A percentile compares a stretch with the other conserved stretches of the same genome.
Conservation (phyloP, 2,888 invertebrate species). For the Erebia epiphron region DNA sequence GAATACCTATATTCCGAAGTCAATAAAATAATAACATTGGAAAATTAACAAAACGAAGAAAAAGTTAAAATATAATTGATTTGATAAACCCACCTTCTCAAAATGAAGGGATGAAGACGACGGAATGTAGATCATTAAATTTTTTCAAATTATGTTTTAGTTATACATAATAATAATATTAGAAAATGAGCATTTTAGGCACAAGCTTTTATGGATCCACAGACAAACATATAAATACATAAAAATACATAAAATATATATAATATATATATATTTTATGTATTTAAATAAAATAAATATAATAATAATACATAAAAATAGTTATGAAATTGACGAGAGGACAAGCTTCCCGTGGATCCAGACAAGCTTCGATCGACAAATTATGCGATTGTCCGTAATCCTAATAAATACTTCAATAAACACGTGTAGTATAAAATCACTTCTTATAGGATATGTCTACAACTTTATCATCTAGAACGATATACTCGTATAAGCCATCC, state of each 20-base stretch:
- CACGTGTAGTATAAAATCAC: slow-evolving; percentile 61
- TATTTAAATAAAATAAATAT: too few relatives aligned
- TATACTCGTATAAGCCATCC: slow-evolving; percentile 35
- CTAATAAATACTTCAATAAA: slow-evolving; percentile 35
- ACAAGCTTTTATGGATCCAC: slow-evolving; percentile 28
- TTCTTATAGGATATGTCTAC: slow-evolving; percentile 72
- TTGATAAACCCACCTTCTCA: too few relatives aligned
- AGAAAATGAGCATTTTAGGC: neutral
- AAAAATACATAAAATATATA: too few relatives aligned
- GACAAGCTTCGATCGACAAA: slow-evolving; percentile 25
- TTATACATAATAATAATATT: neutral
- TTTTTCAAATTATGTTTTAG: neutral
- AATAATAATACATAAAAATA: too few relatives aligned
- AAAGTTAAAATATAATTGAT: slow-evolving; percentile 3
- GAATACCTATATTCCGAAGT: neutral
- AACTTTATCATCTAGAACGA: slow-evolving; percentile 58
- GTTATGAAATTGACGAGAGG: slow-evolving; percentile 36
- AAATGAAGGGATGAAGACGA: neutral
- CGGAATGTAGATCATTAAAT: neutral
- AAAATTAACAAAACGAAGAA: neutral
- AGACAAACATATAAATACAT: slow-evolving; percentile 31
- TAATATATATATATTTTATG: too few relatives aligned
- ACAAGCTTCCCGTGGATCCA: slow-evolving; percentile 32
- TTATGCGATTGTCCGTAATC: slow-evolving; percentile 23
- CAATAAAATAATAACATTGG: neutral